A percentile compares a stretch with the other conserved stretches of the same genome.
Evolutionary conservation across 2,888 invertebrate species (phyloP).

Genomic region (Chalcosyrphus nemorum): DNA sequence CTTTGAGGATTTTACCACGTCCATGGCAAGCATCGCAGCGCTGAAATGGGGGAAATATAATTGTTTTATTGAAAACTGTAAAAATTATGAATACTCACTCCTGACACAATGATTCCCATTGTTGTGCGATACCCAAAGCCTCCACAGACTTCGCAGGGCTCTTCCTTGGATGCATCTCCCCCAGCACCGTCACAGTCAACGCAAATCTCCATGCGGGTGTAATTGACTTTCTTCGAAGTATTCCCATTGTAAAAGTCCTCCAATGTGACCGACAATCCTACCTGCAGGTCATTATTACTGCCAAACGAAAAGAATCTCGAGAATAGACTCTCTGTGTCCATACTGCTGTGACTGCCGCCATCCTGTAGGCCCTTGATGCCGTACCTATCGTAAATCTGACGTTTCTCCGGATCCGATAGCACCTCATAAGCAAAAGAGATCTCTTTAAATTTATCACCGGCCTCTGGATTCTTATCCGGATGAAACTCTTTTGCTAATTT

Average conservation of each 20-base stretch:
- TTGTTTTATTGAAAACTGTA: not conserved
- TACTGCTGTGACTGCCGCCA: slow-evolving; percentile 83
- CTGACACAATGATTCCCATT: slow-evolving; percentile 81
- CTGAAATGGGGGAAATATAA: slow-evolving; percentile 70
- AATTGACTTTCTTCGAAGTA: slow-evolving; percentile 83
- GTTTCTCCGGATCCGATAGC: slow-evolving; percentile 93
- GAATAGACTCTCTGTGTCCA: slow-evolving; percentile 86
- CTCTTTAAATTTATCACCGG: slow-evolving; percentile 97
- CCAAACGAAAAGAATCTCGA: slow-evolving; percentile 87
- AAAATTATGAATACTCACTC: slow-evolving; percentile 83
- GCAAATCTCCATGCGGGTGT: slow-evolving; percentile 78
- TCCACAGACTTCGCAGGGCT: slow-evolving; percentile 76
- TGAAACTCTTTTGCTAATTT: slow-evolving; percentile 97
- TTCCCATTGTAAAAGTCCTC: slow-evolving; percentile 97
- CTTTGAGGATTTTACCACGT: slow-evolving; percentile 88
- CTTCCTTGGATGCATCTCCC: slow-evolving; percentile 76
- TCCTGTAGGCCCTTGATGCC: slow-evolving; percentile 95
- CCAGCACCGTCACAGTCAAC: slow-evolving; percentile 79
- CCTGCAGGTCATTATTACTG: slow-evolving; percentile 86
- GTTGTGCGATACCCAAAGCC: slow-evolving; percentile 80
- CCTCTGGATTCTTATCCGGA: slow-evolving; percentile 94
- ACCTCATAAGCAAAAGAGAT: slow-evolving; percentile 98
- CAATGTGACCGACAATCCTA: slow-evolving; percentile 91
- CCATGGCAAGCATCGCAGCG: slow-evolving; percentile 86
- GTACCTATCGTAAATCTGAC: slow-evolving; percentile 92